These are phyloP conservation scores for Taxidea taxus DNA, from an alignment of 2,113 vertebrate genomes.

Conservation along the genomic window DNA sequence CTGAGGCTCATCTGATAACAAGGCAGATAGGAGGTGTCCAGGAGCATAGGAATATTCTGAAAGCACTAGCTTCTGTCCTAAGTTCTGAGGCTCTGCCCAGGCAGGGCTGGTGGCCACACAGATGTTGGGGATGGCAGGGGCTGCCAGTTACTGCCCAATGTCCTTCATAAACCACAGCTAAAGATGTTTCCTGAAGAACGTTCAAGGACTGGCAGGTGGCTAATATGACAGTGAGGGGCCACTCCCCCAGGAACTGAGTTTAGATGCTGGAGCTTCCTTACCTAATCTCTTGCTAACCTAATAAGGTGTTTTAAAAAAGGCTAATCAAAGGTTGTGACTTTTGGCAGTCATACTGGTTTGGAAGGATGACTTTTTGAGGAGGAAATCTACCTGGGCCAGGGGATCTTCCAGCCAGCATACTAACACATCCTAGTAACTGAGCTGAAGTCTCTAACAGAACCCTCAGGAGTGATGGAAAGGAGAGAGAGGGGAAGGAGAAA, in stretches of 20 bases:
- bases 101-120: not conserved
- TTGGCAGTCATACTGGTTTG: not conserved
- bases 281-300: not conserved
- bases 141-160: not conserved
- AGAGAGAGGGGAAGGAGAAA: not conserved
- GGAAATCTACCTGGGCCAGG: not conserved
- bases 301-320: not conserved
- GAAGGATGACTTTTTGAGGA: not conserved
- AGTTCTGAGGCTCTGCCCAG: not conserved
- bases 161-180: not conserved
- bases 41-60: not conserved
- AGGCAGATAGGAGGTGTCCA: not conserved
- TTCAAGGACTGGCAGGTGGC: not conserved
- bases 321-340: not conserved
- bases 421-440: not conserved
- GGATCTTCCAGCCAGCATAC: not conserved
- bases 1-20: not conserved
- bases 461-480: not conserved
- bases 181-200: not conserved
- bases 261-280: not conserved
- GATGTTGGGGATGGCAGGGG: not conserved
- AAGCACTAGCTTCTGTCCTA: not conserved
- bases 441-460: not conserved
- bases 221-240: not conserved
- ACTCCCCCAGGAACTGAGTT: not conserved